A percentile compares a stretch with the other conserved stretches of the same genome.
Evolutionary conservation across 2,888 invertebrate species (phyloP).

Genomic region (Parthenolecanium corni): DNA sequence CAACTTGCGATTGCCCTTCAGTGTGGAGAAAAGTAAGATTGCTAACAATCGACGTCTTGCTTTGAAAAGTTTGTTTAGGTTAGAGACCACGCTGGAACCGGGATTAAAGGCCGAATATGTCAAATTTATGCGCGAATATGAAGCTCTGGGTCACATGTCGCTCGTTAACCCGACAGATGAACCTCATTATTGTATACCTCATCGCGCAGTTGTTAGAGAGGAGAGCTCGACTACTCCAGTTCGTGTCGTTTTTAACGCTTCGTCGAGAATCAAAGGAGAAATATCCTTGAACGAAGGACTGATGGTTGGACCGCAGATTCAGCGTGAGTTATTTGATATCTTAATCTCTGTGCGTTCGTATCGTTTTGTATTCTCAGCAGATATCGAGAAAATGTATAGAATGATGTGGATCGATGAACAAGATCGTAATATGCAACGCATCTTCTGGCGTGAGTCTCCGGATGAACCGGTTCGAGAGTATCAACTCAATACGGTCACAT

Average conservation of each 20-base stretch:
- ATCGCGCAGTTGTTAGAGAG: not conserved
- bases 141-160: not conserved
- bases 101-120: not conserved
- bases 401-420: not conserved
- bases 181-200: not conserved
- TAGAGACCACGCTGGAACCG: not conserved
- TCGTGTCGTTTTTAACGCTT: not conserved
- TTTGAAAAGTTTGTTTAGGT: not conserved
- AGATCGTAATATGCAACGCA: not conserved
- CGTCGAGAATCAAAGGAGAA: not conserved
- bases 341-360: not conserved
- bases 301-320: not conserved
- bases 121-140: conserved; percentile 1
- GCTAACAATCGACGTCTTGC: not conserved
- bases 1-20: not conserved
- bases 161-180: not conserved
- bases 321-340: not conserved
- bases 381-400: not conserved
- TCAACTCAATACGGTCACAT: not conserved
- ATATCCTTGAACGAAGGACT: not conserved
- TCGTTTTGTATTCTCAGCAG: not conserved
- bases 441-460: not conserved
- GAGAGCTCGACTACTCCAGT: not conserved
- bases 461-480: not conserved
- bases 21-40: not conserved